Base-by-base conservation (phyloP, 2,113 vertebrate species). In the Sylvia atricapilla region DNA sequence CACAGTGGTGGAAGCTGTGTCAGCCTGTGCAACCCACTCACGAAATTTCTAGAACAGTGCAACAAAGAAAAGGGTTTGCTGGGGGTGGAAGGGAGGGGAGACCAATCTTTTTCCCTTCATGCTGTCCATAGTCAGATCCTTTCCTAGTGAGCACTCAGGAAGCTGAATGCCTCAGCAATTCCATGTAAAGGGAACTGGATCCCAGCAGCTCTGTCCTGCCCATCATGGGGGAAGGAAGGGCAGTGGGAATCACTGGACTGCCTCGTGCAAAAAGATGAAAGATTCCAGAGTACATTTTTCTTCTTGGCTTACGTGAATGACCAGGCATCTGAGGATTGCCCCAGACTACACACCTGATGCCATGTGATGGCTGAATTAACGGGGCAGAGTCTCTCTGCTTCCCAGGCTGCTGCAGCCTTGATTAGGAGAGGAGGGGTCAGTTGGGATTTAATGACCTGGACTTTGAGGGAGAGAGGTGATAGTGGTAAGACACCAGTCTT, bases 21-120 rank as follows among this genome's bases (percentile, higher is more conserved):
- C 77, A 93, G 47, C 79, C 90, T 72, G 60, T 47, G 49, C 94
- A 94, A 10, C 93, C 75, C 94, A 93, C 94, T 93, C 85, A 50
- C 0, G 43, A 88, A 77, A 79, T 91, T 82, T 90, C 93, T 89
- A 85, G 84, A 89, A 66, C 72, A 67, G 76, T 49, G 74, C 81
- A 66, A 85, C 64, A 73, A 76, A 94, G 87, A 87, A 77, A 89
- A 93, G 67, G 59, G 39, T 95, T 91, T 80, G 72, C 41, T 94
- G 83, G 79, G 72, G 67, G 82, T 73, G 80, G 82, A 73, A 83
- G 53, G 63, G 75, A 91, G 56, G 20, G n/a, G 80, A 93, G 52
- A 58, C 55, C 52, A 37, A 6, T 69, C 25, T n/a, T 84, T 86
- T 72, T 69, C 72, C 66, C 37, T 79, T 93, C 56, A n/a, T 91